phyloP scores from a whole-genome alignment of 2,113 vertebrate genomes.

The Phoxinus phoxinus region DNA sequence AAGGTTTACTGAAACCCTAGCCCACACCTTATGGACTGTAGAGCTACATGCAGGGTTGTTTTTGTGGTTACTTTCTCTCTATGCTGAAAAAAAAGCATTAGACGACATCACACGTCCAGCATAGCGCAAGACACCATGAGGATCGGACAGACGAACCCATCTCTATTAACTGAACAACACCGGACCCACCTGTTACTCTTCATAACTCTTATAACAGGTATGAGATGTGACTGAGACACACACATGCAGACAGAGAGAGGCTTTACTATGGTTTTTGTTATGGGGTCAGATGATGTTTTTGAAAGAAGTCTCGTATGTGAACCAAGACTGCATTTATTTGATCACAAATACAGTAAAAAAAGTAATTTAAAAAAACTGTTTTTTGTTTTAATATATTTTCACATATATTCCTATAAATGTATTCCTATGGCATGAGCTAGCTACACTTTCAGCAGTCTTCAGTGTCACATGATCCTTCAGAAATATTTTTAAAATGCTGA shows the following conservation, averaged over 20 bases:
- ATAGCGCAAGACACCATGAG: conserved; percentile 21
- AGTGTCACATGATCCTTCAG: background rate
- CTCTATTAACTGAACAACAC: background rate
- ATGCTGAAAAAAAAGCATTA: background rate
- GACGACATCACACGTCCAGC: background rate
- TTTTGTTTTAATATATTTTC: background rate
- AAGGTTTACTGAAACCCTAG: background rate
- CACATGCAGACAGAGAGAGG: background rate
- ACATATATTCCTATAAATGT: background rate
- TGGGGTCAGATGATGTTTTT: background rate
- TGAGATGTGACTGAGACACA: background rate
- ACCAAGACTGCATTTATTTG: background rate
- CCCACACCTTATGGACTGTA: background rate
- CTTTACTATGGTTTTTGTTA: background rate
- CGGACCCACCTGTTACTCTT: background rate
- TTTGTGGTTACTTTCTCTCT: background rate
- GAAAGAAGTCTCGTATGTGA: background rate
- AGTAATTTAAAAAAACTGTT: background rate
- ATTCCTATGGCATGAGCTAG: background rate
- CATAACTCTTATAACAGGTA: conserved; percentile 16
- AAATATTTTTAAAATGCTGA: background rate
- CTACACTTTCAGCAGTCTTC: background rate
- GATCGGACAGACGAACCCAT: background rate
- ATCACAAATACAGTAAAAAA: background rate
- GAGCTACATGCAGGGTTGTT: background rate